These are phyloP conservation scores for Microctenopoma stevenorrisi DNA, from an alignment of 2,797 vertebrate genomes.

Conservation along the genomic window DNA sequence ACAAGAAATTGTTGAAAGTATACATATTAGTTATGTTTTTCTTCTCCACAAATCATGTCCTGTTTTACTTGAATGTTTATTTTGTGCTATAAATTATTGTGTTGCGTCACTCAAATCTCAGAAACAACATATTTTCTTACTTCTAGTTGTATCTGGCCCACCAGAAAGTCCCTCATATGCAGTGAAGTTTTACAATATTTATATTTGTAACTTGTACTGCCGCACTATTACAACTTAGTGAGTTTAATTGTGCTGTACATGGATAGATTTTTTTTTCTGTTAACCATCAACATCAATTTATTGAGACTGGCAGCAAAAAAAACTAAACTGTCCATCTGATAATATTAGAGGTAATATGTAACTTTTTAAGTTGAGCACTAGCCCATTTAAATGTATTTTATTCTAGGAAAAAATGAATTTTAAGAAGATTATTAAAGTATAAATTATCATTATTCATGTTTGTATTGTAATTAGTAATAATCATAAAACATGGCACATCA, in stretches of 20 bases:
- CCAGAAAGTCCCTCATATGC: not conserved
- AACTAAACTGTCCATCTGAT: not conserved
- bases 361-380: not conserved
- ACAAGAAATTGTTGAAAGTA: constrained; percentile 1
- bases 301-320: not conserved
- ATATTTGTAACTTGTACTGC: not conserved
- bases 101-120: not conserved
- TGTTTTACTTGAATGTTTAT: constrained; percentile 32
- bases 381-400: not conserved
- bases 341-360: not conserved
- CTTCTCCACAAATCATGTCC: constrained; percentile 6
- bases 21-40: constrained; percentile 20
- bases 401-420: not conserved
- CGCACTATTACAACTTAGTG: not conserved
- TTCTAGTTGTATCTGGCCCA: not conserved
- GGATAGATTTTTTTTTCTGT: not conserved
- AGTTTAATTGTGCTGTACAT: not conserved
- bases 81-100: constrained; percentile 16
- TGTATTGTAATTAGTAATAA: not conserved
- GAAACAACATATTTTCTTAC: not conserved
- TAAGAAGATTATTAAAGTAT: no score
- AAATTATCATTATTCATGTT: no score
- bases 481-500: constrained; percentile 2
- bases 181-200: not conserved
- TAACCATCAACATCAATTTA: accelerated